Evolutionary conservation across 2,797 vertebrate species (phyloP).

Genomic region (Danio albolineatus): DNA sequence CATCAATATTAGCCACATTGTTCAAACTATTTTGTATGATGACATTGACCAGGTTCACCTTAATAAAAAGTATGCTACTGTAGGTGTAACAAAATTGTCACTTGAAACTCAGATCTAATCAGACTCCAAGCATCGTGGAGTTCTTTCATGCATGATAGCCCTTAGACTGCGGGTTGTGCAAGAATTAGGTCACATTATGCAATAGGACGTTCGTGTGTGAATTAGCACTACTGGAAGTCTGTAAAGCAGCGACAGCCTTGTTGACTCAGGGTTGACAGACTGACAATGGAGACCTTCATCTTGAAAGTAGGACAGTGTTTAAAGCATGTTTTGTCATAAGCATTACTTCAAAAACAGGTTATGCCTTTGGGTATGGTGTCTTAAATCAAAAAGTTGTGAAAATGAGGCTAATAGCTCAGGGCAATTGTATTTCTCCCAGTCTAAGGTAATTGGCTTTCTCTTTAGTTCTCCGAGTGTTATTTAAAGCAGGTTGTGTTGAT

Average conservation of each 20-base stretch:
- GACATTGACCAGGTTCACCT: neutral
- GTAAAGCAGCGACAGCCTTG: constrained; percentile 5
- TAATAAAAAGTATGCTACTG: neutral
- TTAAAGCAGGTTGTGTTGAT: constrained; percentile 38
- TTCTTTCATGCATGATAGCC: neutral
- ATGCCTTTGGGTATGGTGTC: neutral
- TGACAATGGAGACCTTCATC: neutral
- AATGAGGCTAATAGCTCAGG: constrained; percentile 30
- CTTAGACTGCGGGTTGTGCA: constrained; percentile 20
- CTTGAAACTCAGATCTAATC: constrained; percentile 40
- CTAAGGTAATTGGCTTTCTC: constrained; percentile 33
- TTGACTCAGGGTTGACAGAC: constrained; percentile 12
- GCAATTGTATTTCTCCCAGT: constrained; percentile 3
- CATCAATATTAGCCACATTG: too few species aligned
- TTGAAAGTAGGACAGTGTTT: constrained; percentile 33
- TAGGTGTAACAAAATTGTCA: neutral
- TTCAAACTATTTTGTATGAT: neutral
- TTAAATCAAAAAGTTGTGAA: neutral
- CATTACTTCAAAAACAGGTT: neutral
- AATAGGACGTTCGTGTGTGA: constrained; percentile 25
- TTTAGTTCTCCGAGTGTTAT: constrained; percentile 15
- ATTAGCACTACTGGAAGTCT: constrained; percentile 2
- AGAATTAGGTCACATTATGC: constrained; percentile 26
- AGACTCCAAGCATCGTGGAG: constrained; percentile 6
- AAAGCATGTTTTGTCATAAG: neutral